A percentile compares a stretch with the other conserved stretches of the same genome.
Conservation (phyloP, 2,113 vertebrate species). For the Pogona vitticeps region DNA sequence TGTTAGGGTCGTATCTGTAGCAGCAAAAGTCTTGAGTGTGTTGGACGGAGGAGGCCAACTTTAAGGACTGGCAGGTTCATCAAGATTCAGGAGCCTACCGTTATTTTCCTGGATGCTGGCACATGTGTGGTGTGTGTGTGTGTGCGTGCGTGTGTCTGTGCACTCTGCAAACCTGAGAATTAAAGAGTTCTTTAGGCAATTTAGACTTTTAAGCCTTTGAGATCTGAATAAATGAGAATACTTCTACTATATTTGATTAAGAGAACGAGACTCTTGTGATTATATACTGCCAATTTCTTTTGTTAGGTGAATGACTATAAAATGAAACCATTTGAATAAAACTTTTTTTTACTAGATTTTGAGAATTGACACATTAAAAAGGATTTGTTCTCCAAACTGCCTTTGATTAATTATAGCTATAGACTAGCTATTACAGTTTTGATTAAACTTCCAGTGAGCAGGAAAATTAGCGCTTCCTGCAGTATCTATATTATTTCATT, state of each 20-base stretch:
- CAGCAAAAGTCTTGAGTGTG: no score
- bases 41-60: no score
- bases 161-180: background rate
- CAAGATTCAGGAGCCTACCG: no score
- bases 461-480: slow-evolving; percentile 73
- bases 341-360: slow-evolving; percentile 70
- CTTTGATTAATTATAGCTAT: slow-evolving; percentile 74
- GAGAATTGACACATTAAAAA: slow-evolving; percentile 67
- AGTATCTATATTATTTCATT: slow-evolving; percentile 70
- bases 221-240: slow-evolving; percentile 3
- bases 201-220: background rate
- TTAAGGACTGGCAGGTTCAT: no score
- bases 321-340: slow-evolving; percentile 68
- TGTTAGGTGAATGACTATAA: slow-evolving; percentile 58
- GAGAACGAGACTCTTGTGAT: slow-evolving; percentile 9
- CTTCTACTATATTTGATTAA: background rate
- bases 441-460: slow-evolving; percentile 70
- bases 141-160: background rate
- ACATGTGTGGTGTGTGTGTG: no score
- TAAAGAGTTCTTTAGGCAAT: background rate
- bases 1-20: no score
- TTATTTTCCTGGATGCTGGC: no score
- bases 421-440: slow-evolving; percentile 65
- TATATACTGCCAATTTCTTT: slow-evolving; percentile 55
- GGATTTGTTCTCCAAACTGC: slow-evolving; percentile 51